These are phyloP conservation scores for Protobothrops flavoviridis DNA, from an alignment of 2,113 vertebrate species.

Conservation along the genomic window DNA sequence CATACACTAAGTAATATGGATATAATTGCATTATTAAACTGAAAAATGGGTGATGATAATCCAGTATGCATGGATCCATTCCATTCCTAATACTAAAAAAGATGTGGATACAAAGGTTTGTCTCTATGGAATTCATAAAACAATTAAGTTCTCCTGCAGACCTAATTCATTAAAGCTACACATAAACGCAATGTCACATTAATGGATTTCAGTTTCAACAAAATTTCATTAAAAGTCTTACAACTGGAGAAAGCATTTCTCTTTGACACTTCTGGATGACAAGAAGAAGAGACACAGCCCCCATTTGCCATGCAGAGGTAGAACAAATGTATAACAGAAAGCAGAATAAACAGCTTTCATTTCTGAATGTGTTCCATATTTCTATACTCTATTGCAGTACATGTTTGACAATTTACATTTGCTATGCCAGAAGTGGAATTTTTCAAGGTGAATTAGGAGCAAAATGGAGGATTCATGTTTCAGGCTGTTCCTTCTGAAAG, in stretches of 20 bases:
- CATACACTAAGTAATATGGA: background rate
- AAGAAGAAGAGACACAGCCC: conserved; percentile 40
- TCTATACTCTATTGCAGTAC: conserved; percentile 28
- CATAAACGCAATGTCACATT: conserved; percentile 4
- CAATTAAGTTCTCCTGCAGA: conserved; percentile 24
- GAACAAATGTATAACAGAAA: conserved; percentile 51
- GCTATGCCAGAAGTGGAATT: conserved; percentile 58
- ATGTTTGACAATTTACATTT: conserved; percentile 58
- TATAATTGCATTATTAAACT: background rate
- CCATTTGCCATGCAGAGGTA: conserved; percentile 58
- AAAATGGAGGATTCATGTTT: conserved; percentile 59
- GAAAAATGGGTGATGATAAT: background rate
- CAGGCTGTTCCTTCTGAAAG: conserved; percentile 67
- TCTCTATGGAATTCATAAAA: conserved; percentile 27
- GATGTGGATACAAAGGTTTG: too few relatives aligned
- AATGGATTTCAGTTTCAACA: conserved; percentile 15
- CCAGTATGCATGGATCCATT: too few relatives aligned
- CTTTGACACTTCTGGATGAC: conserved; percentile 51
- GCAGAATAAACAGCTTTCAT: conserved; percentile 57
- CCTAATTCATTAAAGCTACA: conserved; percentile 47
- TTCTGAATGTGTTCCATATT: conserved; percentile 62
- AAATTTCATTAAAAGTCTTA: conserved; percentile 41
- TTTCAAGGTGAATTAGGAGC: conserved; percentile 67
- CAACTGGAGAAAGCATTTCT: conserved; percentile 36
- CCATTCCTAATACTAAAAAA: background rate